Percentiles rank a stretch among this genome's conserved stretches.
phyloP scores from a whole-genome alignment of 2,888 invertebrate species.

The Chaetogeoica ovagalla region DNA sequence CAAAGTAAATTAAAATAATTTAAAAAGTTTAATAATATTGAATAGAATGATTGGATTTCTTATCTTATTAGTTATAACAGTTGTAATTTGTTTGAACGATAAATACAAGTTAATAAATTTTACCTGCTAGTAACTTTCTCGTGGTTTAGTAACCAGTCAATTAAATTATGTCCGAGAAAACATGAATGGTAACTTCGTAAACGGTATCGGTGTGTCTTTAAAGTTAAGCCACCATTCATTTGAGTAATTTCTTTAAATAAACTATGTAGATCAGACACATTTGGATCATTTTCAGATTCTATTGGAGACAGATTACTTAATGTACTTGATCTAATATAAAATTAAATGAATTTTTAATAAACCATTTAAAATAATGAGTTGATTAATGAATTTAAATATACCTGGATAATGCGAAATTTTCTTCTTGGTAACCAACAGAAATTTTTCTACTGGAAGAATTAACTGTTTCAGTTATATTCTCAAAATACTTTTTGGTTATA shows the following conservation, averaged over 20 bases:
- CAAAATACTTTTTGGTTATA: conserved; percentile 27
- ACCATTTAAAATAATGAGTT: conserved; percentile 27
- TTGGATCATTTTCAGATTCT: conserved; percentile 28
- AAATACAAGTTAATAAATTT: conserved; percentile 10
- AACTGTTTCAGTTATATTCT: conserved; percentile 35
- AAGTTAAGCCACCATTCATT: conserved; percentile 51
- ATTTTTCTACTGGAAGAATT: conserved; percentile 62
- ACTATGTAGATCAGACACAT: conserved; percentile 50
- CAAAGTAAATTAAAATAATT: no score
- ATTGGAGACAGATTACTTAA: conserved; percentile 38
- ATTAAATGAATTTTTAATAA: neutral
- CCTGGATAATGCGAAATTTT: conserved; percentile 67
- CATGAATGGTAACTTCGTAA: conserved; percentile 51
- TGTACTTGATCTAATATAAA: conserved; percentile 28
- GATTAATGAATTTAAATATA: conserved; percentile 36
- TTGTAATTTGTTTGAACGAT: conserved; percentile 6
- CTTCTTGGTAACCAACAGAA: conserved; percentile 77
- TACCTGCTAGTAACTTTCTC: conserved; percentile 77
- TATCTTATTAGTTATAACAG: neutral
- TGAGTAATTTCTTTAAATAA: conserved; percentile 54
- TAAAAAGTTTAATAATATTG: no score
- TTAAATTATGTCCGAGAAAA: conserved; percentile 76
- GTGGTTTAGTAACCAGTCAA: conserved; percentile 81
- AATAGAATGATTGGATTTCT: no score
- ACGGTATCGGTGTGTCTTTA: conserved; percentile 49